Evolutionary conservation across 2,113 vertebrate genomes (phyloP).

Genomic region (Romanogobio albipinnatus): DNA sequence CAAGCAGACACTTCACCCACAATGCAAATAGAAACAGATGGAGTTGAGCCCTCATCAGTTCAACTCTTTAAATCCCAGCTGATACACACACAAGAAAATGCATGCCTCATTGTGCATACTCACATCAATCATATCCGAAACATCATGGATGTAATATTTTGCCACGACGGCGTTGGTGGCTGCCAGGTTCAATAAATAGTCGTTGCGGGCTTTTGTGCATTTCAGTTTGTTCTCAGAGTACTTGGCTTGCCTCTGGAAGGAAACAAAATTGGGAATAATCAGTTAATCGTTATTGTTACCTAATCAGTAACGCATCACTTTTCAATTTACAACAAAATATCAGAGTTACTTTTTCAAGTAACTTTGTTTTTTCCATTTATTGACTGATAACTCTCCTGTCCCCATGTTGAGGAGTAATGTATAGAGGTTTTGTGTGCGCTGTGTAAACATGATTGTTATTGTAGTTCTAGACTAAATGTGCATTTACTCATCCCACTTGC

Average conservation of each 20-base stretch:
- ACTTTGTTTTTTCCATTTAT: too few relatives aligned
- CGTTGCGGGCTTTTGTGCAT: conserved; percentile 95
- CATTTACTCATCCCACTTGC: too few relatives aligned
- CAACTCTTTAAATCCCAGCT: conserved; percentile 58
- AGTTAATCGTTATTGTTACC: background rate
- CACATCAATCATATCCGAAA: conserved; percentile 96
- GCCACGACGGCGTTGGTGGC: conserved; percentile 94
- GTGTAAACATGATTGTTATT: too few relatives aligned
- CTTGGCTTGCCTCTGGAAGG: conserved; percentile 92
- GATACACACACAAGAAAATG: conserved; percentile 64
- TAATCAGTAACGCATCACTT: too few relatives aligned
- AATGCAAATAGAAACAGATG: conserved; percentile 65
- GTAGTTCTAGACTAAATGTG: too few relatives aligned
- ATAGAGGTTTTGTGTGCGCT: too few relatives aligned
- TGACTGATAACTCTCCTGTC: too few relatives aligned
- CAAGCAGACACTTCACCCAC: conserved; percentile 46
- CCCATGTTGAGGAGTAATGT: too few relatives aligned
- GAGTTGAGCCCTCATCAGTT: conserved; percentile 59
- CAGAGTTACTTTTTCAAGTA: too few relatives aligned
- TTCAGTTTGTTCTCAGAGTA: conserved; percentile 99
- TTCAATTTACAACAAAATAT: too few relatives aligned
- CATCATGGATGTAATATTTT: conserved; percentile 98
- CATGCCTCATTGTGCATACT: conserved; percentile 68
- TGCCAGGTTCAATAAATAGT: conserved; percentile 94
- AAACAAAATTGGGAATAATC: background rate